Base-by-base conservation (phyloP, 2,797 vertebrate species). In the Alcedo atthis region DNA sequence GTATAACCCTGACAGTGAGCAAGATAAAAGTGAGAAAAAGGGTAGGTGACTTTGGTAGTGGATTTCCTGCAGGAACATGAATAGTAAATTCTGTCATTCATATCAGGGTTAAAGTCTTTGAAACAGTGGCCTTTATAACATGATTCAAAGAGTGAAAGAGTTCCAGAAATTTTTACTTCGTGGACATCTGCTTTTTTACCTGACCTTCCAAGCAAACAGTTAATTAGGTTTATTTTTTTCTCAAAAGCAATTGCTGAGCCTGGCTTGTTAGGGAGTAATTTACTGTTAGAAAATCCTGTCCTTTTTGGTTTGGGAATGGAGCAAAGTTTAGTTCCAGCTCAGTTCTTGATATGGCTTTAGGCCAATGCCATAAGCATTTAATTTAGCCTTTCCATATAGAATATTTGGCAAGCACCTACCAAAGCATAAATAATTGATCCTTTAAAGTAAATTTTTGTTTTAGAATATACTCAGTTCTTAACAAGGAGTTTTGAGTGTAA, bases 1-100 rank as follows among this genome's bases (percentile, higher is more conserved):
- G 4, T 99, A 99, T 97, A 99, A 99, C 81, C 99, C 99, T 0
- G 99, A 99, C 92, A 99, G 98, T 7, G 99, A 99, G 85, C 98
- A 99, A 81, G 98, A 98, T 92, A 89, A 99, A 96, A 98, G 96
- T 33, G 99, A 99, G 90, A 99, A 99, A 97, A 99, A 99, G 98
- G 99, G 98, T 99, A 97, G 88, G 96, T 94, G 68, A 35, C 63
- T 90, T 45, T 21, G 9, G 59, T 64, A 74, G 54, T 59, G 45
- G 24, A 40, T 62, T 5, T 74, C 30, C 8, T 69, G 12, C 25
- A 37, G 51, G 28, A 85, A 54, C 2, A 0, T 49, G 45, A 54
- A 30, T 25, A n/a, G 33, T 70, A 54, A 68, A 80, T 80, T 25
- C 3, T 0, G 0, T 68, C 16, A n/a, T 26, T 61, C 33, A 57